A percentile compares a stretch with the other conserved stretches of the same genome.
phyloP scores from a whole-genome alignment of 1,140 invertebrate species.

The Theocolax elegans region DNA sequence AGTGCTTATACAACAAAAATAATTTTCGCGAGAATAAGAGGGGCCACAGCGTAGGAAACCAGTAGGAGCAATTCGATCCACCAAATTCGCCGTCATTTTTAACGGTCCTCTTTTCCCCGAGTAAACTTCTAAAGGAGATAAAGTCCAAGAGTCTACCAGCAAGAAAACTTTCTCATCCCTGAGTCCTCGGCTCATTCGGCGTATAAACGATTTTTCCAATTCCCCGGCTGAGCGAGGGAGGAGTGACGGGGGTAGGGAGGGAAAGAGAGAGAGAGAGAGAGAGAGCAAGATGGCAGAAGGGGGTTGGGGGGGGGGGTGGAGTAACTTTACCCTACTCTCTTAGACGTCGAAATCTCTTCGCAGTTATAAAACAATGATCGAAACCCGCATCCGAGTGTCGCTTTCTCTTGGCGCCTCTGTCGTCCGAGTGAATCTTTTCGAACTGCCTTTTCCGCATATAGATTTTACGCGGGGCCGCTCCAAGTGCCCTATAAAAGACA shows the following conservation, averaged over 20 bases:
- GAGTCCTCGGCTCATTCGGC: slow-evolving; percentile 16
- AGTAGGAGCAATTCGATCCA: too few species aligned
- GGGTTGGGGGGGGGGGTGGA: too few species aligned
- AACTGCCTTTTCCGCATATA: slow-evolving; percentile 5
- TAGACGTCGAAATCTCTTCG: background rate
- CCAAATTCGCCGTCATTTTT: slow-evolving; percentile 17
- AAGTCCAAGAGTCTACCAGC: slow-evolving; percentile 1
- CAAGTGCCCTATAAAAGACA: slow-evolving; percentile 29
- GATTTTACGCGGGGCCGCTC: background rate
- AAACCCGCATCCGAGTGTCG: slow-evolving; percentile 21
- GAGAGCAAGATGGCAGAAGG: too few species aligned
- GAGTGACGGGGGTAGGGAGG: too few species aligned
- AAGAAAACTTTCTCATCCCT: slow-evolving; percentile 18
- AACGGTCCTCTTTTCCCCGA: background rate
- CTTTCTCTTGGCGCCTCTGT: background rate
- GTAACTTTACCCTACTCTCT: slow-evolving; percentile 17
- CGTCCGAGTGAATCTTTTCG: slow-evolving; percentile 29
- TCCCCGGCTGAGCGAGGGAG: background rate
- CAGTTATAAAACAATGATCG: slow-evolving; percentile 39
- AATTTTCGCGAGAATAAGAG: slow-evolving; percentile 19
- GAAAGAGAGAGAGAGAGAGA: too few species aligned
- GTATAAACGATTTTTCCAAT: slow-evolving; percentile 37
- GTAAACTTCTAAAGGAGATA: slow-evolving; percentile 27
- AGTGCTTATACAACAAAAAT: slow-evolving; percentile 19
- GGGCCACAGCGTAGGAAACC: too few species aligned